phyloP scores from a whole-genome alignment of 2,113 vertebrate species.

The Tragelaphus scriptus region DNA sequence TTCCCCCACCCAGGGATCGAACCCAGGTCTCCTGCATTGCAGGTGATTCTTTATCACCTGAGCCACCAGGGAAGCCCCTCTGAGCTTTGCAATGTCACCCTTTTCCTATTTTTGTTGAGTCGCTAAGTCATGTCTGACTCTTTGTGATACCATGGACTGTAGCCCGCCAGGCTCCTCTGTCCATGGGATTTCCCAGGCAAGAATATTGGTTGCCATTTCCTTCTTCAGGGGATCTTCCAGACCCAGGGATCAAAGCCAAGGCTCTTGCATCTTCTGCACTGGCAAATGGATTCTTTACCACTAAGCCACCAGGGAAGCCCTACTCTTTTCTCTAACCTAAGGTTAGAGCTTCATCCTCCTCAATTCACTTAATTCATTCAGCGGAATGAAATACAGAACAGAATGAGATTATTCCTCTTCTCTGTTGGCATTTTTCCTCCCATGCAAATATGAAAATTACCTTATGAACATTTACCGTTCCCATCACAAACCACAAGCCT shows the following conservation, averaged over 20 bases:
- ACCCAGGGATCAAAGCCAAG: not conserved
- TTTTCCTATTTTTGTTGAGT: not conserved
- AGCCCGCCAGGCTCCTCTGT: not conserved
- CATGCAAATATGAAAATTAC: not conserved
- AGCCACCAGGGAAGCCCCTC: not conserved
- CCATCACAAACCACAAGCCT: not conserved
- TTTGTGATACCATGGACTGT: not conserved
- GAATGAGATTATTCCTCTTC: not conserved
- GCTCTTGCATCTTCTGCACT: not conserved
- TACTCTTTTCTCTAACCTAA: not conserved
- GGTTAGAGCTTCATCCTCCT: not conserved
- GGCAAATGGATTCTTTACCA: not conserved
- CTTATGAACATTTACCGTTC: not conserved
- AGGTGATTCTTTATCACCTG: not conserved
- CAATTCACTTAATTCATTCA: not conserved
- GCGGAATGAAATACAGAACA: not conserved
- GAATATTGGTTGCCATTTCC: not conserved
- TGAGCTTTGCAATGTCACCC: not conserved
- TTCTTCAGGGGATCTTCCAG: not conserved
- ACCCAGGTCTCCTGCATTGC: not conserved
- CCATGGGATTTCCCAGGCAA: not conserved
- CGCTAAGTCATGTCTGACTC: not conserved
- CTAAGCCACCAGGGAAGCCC: not conserved
- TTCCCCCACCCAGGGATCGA: not conserved
- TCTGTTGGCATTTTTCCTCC: not conserved